Evolutionary conservation across 2,113 vertebrate genomes (phyloP).

Genomic region (Dicerorhinus sumatrensis): DNA sequence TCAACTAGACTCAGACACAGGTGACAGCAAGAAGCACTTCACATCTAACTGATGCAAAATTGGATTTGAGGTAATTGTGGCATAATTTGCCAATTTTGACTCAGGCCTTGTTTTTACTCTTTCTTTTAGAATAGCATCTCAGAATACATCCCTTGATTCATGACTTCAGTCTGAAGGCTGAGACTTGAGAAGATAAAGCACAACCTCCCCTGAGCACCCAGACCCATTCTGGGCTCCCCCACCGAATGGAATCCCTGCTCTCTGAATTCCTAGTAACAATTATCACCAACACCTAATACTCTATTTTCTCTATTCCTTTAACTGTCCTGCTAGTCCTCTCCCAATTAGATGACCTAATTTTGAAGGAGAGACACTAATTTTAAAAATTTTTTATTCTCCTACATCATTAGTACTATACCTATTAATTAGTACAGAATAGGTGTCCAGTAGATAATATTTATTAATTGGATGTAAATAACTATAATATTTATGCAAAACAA

Average conservation of each 20-base stretch:
- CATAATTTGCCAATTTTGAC: not conserved
- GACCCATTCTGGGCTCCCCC: not conserved
- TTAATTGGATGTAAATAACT: conserved; percentile 67
- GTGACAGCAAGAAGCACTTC: not conserved
- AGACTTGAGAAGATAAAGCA: not conserved
- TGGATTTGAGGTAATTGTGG: not conserved
- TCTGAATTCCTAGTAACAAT: not conserved
- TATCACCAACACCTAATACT: not conserved
- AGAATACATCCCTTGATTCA: not conserved
- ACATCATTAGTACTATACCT: conserved; percentile 51
- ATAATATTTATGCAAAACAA: conserved; percentile 66
- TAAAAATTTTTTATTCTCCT: conserved; percentile 51
- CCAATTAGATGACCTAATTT: not conserved
- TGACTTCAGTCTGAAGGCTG: not conserved
- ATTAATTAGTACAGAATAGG: conserved; percentile 62
- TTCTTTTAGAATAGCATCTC: not conserved
- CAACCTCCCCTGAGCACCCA: not conserved
- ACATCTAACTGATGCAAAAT: not conserved
- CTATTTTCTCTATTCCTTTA: conserved; percentile 51
- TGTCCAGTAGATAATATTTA: conserved; percentile 40
- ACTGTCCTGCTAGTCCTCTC: not conserved
- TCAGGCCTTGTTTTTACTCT: not conserved
- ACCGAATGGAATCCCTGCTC: not conserved
- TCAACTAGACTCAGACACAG: not conserved
- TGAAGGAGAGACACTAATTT: conserved; percentile 42